These are phyloP conservation scores for Marasmarcha lunaedactyla DNA, from an alignment of 2,888 invertebrate genomes.

Conservation along the genomic window DNA sequence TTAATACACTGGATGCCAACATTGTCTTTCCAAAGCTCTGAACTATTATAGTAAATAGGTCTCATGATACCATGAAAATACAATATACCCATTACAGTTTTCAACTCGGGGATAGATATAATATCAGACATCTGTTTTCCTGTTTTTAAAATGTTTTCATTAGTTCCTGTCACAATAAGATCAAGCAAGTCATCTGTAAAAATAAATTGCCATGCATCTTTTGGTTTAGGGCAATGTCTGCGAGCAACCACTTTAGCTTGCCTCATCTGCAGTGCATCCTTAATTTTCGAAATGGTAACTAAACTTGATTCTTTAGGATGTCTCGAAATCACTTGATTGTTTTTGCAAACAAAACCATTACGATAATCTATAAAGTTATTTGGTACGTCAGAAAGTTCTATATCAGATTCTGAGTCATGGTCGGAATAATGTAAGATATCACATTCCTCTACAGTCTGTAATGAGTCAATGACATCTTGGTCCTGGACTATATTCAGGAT, in stretches of 20 bases:
- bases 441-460: slow-evolving; percentile 49
- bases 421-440: slow-evolving; percentile 48
- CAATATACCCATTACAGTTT: slow-evolving; percentile 49
- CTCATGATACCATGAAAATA: slow-evolving; percentile 55
- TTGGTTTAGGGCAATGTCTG: slow-evolving; percentile 32
- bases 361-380: slow-evolving; percentile 34
- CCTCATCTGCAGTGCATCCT: slow-evolving; percentile 24
- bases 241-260: slow-evolving; percentile 26
- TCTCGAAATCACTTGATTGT: slow-evolving; percentile 33
- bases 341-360: slow-evolving; percentile 40
- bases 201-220: slow-evolving; percentile 48
- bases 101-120: slow-evolving; percentile 43
- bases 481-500: slow-evolving; percentile 59
- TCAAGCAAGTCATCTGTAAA: slow-evolving; percentile 52
- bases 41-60: slow-evolving; percentile 42
- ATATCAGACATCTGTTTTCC: slow-evolving; percentile 19
- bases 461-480: slow-evolving; percentile 50
- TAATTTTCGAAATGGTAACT: slow-evolving; percentile 24
- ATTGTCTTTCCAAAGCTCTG: slow-evolving; percentile 48
- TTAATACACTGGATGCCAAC: slow-evolving; percentile 38
- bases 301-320: slow-evolving; percentile 26
- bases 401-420: slow-evolving; percentile 51
- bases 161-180: slow-evolving; percentile 47
- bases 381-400: slow-evolving; percentile 37
- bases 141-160: slow-evolving; percentile 37